Conservation (phyloP, 2,888 invertebrate species). For the Eilema griseolum region DNA sequence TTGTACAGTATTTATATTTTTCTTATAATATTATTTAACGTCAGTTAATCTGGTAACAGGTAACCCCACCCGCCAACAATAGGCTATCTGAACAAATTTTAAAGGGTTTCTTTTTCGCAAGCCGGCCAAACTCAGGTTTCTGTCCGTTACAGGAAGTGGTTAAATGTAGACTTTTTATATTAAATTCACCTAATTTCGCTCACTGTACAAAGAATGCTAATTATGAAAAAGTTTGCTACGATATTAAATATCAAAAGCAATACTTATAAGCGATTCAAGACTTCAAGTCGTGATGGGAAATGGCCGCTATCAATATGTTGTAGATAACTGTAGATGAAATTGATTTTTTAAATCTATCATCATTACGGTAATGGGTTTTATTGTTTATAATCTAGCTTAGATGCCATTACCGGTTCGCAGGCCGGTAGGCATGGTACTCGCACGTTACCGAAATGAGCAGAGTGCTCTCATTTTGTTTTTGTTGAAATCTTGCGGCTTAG, state of each 20-base stretch:
- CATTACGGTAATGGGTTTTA: constrained; percentile 75
- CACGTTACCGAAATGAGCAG: constrained; percentile 74
- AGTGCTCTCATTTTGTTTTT: constrained; percentile 72
- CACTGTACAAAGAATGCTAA: not conserved
- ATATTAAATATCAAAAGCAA: constrained; percentile 6
- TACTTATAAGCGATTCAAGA: constrained; percentile 16
- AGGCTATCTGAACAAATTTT: too few species aligned
- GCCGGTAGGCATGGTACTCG: constrained; percentile 71
- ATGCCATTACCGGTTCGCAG: constrained; percentile 70
- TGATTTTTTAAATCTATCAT: constrained; percentile 80
- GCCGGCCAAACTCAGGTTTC: not conserved
- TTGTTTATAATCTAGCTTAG: constrained; percentile 76
- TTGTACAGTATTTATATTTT: not conserved
- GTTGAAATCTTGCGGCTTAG: constrained; percentile 68
- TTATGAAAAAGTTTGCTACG: not conserved
- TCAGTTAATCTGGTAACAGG: not conserved
- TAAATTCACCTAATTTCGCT: not conserved
- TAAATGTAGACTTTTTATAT: not conserved
- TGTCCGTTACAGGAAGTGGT: not conserved
- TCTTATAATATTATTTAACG: not conserved
- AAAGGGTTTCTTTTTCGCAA: not conserved
- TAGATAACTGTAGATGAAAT: constrained; percentile 77
- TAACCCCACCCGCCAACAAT: not conserved
- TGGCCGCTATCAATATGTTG: constrained; percentile 62
- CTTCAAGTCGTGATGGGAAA: constrained; percentile 57